phyloP scores from a whole-genome alignment of 1,140 invertebrate genomes.

The Choristoneura fumiferana region DNA sequence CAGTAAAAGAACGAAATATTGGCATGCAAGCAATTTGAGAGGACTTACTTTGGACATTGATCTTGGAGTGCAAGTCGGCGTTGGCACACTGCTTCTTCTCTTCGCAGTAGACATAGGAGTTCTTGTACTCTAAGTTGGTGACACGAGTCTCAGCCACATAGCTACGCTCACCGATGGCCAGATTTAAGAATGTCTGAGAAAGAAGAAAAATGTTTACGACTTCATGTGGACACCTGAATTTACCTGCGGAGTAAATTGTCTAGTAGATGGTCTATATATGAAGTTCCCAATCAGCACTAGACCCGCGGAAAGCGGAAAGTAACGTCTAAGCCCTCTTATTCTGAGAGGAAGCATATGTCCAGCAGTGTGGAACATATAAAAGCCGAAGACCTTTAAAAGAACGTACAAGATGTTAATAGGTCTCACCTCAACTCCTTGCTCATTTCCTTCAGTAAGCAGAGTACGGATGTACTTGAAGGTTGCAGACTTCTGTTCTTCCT shows the following conservation, averaged over 20 bases:
- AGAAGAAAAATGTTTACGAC: constrained; percentile 18
- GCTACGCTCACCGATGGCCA: constrained; percentile 74
- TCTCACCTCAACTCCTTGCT: constrained; percentile 81
- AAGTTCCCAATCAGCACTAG: too few relatives aligned
- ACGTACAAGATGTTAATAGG: not conserved
- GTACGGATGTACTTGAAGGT: constrained; percentile 86
- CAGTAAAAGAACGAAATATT: too few relatives aligned
- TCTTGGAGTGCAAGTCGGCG: constrained; percentile 82
- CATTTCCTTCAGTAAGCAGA: constrained; percentile 78
- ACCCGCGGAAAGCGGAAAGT: too few relatives aligned
- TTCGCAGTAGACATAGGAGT: constrained; percentile 85
- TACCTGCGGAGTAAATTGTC: too few relatives aligned
- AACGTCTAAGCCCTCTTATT: too few relatives aligned
- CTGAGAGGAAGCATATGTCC: too few relatives aligned
- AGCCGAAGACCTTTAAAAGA: not conserved
- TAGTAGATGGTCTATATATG: too few relatives aligned
- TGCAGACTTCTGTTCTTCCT: constrained; percentile 82
- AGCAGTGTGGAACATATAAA: too few relatives aligned
- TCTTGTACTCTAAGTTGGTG: constrained; percentile 84
- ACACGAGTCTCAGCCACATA: constrained; percentile 83
- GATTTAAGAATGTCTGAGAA: constrained; percentile 73
- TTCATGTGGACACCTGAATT: too few relatives aligned
- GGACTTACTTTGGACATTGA: constrained; percentile 75
- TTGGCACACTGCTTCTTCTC: constrained; percentile 88
- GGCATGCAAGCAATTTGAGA: too few relatives aligned